phyloP scores from a whole-genome alignment of 92 coral and sea anemone species.

The Siderastrea radians region DNA sequence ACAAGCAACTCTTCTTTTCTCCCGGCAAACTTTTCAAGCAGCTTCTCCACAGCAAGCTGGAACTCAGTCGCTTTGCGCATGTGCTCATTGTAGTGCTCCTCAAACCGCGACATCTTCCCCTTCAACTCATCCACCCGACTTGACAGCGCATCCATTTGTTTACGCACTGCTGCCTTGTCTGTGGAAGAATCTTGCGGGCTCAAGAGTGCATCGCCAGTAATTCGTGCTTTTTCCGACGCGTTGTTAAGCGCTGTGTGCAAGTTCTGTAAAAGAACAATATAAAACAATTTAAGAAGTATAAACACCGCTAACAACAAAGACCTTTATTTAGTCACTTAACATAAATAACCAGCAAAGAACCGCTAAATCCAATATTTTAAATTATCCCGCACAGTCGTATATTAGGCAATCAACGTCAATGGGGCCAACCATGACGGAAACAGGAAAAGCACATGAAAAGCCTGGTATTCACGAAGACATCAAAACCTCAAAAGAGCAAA shows the following conservation, averaged over 20 bases:
- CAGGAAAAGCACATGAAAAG: neutral
- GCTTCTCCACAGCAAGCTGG: conserved; percentile 87
- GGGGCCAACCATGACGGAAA: neutral
- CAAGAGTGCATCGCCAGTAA: conserved; percentile 74
- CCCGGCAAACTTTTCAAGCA: conserved; percentile 88
- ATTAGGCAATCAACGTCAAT: conserved; percentile 5
- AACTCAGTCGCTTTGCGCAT: conserved; percentile 80
- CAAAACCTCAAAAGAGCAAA: neutral
- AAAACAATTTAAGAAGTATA: no score
- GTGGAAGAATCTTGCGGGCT: conserved; percentile 84
- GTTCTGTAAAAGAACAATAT: conserved; percentile 43
- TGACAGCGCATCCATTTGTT: conserved; percentile 90
- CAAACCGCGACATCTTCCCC: conserved; percentile 80
- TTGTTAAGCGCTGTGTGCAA: conserved; percentile 68
- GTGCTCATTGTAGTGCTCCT: conserved; percentile 94
- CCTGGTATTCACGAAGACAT: neutral
- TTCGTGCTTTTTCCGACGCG: conserved; percentile 56
- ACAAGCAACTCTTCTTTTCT: conserved; percentile 74
- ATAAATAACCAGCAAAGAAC: neutral
- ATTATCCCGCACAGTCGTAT: neutral
- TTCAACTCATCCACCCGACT: conserved; percentile 85
- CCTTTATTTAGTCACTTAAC: neutral
- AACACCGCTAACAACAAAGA: neutral
- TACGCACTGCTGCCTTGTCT: conserved; percentile 84
- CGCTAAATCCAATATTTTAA: conserved; percentile 1